Conservation (phyloP, 2,797 vertebrate genomes). For the Liparis tanakae region DNA sequence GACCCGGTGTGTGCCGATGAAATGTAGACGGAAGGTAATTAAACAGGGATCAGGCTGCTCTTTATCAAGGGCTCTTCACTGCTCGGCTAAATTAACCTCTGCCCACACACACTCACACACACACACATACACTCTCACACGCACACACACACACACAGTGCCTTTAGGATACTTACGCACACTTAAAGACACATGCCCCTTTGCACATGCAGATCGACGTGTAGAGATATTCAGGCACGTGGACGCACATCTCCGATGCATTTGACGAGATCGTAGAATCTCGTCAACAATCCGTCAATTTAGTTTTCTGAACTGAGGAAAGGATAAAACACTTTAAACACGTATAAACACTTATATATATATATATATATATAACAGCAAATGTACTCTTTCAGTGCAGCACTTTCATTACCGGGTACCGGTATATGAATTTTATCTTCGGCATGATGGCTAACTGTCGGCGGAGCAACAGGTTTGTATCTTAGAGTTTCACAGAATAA, state of each 20-base stretch:
- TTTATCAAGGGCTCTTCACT: slow-evolving; percentile 82
- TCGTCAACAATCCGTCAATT: neutral
- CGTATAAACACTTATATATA: no score
- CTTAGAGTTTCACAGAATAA: neutral
- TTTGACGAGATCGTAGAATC: slow-evolving; percentile 11
- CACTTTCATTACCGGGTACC: neutral
- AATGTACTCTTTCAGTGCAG: neutral
- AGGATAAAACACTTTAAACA: neutral
- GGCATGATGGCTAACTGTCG: neutral
- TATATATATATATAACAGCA: neutral
- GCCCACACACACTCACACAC: slow-evolving; percentile 53
- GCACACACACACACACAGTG: slow-evolving; percentile 11
- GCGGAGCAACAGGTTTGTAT: neutral
- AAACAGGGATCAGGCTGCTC: slow-evolving; percentile 82
- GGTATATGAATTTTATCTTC: no score
- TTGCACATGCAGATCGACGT: slow-evolving; percentile 19
- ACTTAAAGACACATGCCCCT: slow-evolving; percentile 28
- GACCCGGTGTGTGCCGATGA: slow-evolving; percentile 69
- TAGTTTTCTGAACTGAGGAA: slow-evolving; percentile 7
- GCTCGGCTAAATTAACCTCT: slow-evolving; percentile 81
- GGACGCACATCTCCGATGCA: neutral
- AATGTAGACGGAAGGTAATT: slow-evolving; percentile 79
- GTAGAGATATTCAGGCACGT: neutral
- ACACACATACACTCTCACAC: slow-evolving; percentile 31
- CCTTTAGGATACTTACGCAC: slow-evolving; percentile 30